Evolutionary conservation across 1,140 invertebrate species (phyloP), one percentile per base, ranked within the genome.

Genomic region (Apis cerana): DNA sequence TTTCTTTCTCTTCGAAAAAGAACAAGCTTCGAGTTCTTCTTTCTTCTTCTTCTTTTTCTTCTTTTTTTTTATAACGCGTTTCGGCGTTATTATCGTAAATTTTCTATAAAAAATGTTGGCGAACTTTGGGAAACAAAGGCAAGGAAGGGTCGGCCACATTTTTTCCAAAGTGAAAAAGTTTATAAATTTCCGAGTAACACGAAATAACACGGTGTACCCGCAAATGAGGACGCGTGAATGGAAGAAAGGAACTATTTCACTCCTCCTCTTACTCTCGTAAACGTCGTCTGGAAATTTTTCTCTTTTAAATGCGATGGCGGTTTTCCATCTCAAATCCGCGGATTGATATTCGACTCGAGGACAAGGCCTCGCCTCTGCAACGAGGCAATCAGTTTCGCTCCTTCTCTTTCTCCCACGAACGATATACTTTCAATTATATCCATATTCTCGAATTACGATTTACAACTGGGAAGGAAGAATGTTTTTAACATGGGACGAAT

Each of bases 251-350:
- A 43, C 78, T 61, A 83, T 74, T 78, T 67, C 48, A 27, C 56
- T 43, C 33, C 33, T 43, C 33, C 33, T 43, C 48, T 2, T 27
- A 1, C 1, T 27, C 33, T 50, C 59, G 48, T 65, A 77, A 82
- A 82, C 69, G 74, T 85, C 68, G 23, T 19, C 13, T 27, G n/a
- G 65, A 54, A 79, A 52, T 84, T 82, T 84, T 84, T 76, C 52
- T 7, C 2, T 43, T 43, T 43, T 69, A 65, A 74, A 77, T n/a
- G 19, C 61, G 59, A 23, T 61, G 23, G 5, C 50, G 50, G 50
- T 50, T 33, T 69, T 65, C 58, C 70, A 71, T 27, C 33, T 59
- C 19, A 75, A 84, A 84, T 84, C 67, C 79, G 67, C 17, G 75
- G 59, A 65, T 81, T 82, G 72, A 75, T 82, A 59, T 84, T 81